Conservation (phyloP, 2,113 vertebrate species). For the Lucifuga dentata region DNA sequence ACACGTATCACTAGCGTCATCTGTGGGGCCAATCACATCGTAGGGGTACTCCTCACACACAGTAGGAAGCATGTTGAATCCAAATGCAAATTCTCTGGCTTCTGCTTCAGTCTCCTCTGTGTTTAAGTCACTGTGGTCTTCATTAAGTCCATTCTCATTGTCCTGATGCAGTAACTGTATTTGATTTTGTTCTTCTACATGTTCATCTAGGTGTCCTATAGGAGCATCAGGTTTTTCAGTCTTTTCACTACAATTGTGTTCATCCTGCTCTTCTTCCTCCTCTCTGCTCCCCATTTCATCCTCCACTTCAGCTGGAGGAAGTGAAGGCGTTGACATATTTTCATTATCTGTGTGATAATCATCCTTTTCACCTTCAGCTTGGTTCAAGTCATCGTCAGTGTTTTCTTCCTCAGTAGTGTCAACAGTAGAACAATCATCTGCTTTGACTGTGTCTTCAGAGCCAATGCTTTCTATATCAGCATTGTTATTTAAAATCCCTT, state of each 20-base stretch:
- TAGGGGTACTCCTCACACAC: conserved; percentile 83
- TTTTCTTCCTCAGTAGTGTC: conserved; percentile 68
- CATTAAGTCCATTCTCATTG: conserved; percentile 21
- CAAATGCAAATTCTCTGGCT: conserved; percentile 62
- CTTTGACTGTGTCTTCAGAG: conserved; percentile 71
- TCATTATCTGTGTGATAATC: conserved; percentile 52
- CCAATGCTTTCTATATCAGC: conserved; percentile 65
- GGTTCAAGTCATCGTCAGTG: conserved; percentile 63
- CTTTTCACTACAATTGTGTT: conserved; percentile 47
- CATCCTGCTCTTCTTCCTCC: conserved; percentile 37
- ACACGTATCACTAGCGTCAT: conserved; percentile 76
- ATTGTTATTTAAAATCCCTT: conserved; percentile 43
- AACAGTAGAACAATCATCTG: conserved; percentile 54
- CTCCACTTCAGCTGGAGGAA: conserved; percentile 42
- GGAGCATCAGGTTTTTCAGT: conserved; percentile 25
- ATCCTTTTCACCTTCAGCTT: conserved; percentile 42
- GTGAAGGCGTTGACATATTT: conserved; percentile 12
- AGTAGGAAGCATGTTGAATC: conserved; percentile 75
- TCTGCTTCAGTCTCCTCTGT: conserved; percentile 51
- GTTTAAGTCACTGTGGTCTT: conserved; percentile 35
- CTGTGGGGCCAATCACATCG: conserved; percentile 81
- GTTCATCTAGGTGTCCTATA: conserved; percentile 46
- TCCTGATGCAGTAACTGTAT: conserved; percentile 40
- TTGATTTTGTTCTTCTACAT: conserved; percentile 48
- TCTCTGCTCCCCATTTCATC: conserved; percentile 43